phyloP scores from a whole-genome alignment of 2,113 vertebrate species.

The Podilymbus podiceps region DNA sequence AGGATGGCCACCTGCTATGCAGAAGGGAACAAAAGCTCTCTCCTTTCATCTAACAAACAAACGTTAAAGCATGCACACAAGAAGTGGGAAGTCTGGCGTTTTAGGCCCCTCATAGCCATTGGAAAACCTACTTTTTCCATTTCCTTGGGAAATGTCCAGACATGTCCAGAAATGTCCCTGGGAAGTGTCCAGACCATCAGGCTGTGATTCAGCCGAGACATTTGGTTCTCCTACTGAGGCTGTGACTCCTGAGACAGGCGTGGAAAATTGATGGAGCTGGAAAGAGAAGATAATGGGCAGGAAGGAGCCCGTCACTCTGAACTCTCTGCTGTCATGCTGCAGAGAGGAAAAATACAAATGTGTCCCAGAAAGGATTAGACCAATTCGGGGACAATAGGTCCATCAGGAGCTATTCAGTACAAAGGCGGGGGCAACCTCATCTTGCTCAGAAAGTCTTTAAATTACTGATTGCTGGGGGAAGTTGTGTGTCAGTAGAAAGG shows the following conservation, averaged over 20 bases:
- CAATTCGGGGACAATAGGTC: neutral
- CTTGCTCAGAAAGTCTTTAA: neutral
- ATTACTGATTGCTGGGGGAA: neutral
- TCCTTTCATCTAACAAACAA: neutral
- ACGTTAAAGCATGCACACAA: neutral
- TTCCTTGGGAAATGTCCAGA: neutral
- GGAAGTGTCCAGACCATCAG: neutral
- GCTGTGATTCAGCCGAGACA: neutral
- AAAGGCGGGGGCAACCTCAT: neutral
- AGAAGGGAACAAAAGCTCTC: neutral
- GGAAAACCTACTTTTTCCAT: neutral
- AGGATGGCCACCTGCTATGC: neutral
- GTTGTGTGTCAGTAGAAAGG: neutral
- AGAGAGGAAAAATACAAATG: neutral
- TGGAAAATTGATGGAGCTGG: neutral
- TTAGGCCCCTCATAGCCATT: neutral
- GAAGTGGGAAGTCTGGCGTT: neutral
- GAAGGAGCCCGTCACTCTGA: neutral
- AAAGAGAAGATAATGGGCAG: neutral
- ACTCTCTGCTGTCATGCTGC: neutral
- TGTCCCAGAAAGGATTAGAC: neutral
- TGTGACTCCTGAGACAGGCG: neutral
- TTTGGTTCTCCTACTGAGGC: neutral
- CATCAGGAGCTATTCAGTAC: neutral
- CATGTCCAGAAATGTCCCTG: neutral